These are phyloP conservation scores for Euura saliciscinereae DNA, from an alignment of 1,140 invertebrate genomes.

Conservation along the genomic window DNA sequence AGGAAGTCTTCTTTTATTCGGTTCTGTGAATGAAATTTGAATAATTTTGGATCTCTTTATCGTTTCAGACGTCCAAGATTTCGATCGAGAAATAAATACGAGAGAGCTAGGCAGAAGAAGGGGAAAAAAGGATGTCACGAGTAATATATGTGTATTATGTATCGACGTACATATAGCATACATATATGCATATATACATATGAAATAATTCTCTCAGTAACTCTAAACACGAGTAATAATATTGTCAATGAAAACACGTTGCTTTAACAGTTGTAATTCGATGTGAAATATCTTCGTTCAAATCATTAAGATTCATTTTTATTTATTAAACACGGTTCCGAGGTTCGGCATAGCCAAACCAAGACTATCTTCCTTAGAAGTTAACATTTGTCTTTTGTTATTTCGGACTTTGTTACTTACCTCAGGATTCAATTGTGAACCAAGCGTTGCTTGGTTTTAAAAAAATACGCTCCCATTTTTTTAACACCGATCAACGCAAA, in stretches of 20 bases:
- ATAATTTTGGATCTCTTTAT: background rate
- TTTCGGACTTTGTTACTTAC: conserved; percentile 8
- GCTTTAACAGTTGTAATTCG: background rate
- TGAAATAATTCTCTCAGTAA: background rate
- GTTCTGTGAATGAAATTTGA: background rate
- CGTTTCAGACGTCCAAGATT: background rate
- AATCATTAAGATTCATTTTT: background rate
- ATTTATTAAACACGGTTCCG: conserved; percentile 13
- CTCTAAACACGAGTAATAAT: background rate
- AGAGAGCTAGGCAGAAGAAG: background rate
- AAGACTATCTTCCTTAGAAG: background rate
- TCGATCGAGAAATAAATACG: background rate
- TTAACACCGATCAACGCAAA: background rate
- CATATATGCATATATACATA: background rate
- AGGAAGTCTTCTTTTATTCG: too few species aligned
- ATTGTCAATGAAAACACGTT: too few species aligned
- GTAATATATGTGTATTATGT: conserved; percentile 2
- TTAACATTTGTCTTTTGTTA: too few species aligned
- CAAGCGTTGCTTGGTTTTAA: conserved; percentile 1
- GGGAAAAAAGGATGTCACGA: background rate
- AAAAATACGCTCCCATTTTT: conserved; percentile 11
- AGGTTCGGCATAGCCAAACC: background rate
- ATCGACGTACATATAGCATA: background rate
- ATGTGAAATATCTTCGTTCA: too few species aligned
- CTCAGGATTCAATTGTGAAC: background rate